Conservation (phyloP, 1,140 invertebrate species). For the Magallana ariakensis region DNA sequence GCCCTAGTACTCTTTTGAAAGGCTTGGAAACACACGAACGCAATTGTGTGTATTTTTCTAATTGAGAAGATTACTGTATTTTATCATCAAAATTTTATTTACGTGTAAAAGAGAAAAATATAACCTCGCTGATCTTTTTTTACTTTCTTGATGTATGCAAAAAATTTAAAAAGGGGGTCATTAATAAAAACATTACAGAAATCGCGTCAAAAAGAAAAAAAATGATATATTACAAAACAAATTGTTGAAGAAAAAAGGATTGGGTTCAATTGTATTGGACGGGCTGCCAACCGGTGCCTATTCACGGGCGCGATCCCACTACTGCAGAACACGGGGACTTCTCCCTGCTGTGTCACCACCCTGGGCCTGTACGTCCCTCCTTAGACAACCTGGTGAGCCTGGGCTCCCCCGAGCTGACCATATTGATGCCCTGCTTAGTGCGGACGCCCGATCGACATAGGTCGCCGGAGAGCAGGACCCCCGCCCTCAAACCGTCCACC, state of each 20-base stretch:
- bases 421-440: slow-evolving; percentile 91
- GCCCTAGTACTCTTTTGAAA: no score
- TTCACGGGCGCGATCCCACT: slow-evolving; percentile 98
- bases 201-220: no score
- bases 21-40: no score
- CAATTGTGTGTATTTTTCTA: no score
- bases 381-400: slow-evolving; percentile 90
- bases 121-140: no score
- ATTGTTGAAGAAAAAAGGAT: not conserved
- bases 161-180: no score
- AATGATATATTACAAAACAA: no score
- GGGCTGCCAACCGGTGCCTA: slow-evolving; percentile 89
- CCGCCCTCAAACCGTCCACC: slow-evolving; percentile 93
- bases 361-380: slow-evolving; percentile 97
- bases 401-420: slow-evolving; percentile 91
- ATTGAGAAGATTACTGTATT: no score
- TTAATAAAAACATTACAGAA: no score
- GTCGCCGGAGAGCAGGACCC: slow-evolving; percentile 79
- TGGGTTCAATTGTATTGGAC: slow-evolving; percentile 81
- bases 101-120: no score
- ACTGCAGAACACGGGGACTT: slow-evolving; percentile 97
- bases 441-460: slow-evolving; percentile 82
- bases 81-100: no score
- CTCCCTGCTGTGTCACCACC: slow-evolving; percentile 97
- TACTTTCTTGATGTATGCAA: no score